Base-by-base conservation (phyloP, 2,888 invertebrate genomes). In the Trissolcus japonicus region DNA sequence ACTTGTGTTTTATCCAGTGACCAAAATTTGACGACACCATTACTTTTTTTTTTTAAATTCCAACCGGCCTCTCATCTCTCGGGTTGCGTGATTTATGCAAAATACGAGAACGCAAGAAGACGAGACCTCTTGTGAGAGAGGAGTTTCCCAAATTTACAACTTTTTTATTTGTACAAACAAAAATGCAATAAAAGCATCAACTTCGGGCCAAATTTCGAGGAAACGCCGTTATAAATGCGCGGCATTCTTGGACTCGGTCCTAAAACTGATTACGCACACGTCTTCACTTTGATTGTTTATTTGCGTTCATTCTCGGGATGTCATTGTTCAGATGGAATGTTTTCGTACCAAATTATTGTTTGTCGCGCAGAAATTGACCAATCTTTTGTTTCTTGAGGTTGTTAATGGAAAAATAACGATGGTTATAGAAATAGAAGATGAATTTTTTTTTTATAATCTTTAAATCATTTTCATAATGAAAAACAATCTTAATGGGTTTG, bases 1-100 rank as follows among this genome's bases (percentile, higher is more conserved):
- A 75, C 62, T 74, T 66, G 51, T 66, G 60, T 74, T 74, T 67
- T 56, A 62, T 25, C 46, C 62, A 59, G 61, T 7, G 9, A 46
- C 19, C 54, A 53, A 57, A 67, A 63, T 74, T 67, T 67, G 66
- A 66, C 50, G 61, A 61, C 73, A 72, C 63, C n/a, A n/a, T n/a
- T n/a, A n/a, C n/a, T n/a, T n/a, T n/a, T n/a, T n/a, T n/a, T n/a
- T 46, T 6, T 13, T 35, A 54, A 46, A 72, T 59, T 72, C 71
- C 54, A 71, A 48, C 50, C 40, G 16, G 13, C 17, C 19, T 19
- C 19, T n/a, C n/a, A n/a, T n/a, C 19, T 19, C 19, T 19, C 19
- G 2, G 19, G 19, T 19, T 19, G 19, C 19, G 2, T 19, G 19
- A 19, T 19, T 19, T 19, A 19, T 19, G 19, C 19, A 19, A 19